Conservation (phyloP, 2,113 vertebrate species). For the Psettodes erumei region DNA sequence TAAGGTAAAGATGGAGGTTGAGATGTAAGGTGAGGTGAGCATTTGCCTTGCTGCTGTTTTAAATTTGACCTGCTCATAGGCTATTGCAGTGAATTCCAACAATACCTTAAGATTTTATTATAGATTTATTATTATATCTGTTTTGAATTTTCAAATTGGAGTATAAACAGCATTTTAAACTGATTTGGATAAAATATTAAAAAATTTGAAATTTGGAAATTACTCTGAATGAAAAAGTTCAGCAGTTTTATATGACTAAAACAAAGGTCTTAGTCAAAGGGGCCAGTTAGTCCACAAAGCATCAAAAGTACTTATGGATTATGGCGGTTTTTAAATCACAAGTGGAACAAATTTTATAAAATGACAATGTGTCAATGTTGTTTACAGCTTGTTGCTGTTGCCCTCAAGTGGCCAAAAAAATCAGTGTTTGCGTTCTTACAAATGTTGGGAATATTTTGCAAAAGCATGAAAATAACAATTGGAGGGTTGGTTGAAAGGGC, state of each 20-base stretch:
- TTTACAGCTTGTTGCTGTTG: not conserved
- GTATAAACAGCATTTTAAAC: not conserved
- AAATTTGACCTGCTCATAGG: no score
- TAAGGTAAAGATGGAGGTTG: constrained; percentile 56
- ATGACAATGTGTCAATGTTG: not conserved
- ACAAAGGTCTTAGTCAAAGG: no score
- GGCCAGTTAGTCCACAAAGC: no score
- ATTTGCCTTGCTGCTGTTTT: not conserved
- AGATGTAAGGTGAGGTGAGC: constrained; percentile 20
- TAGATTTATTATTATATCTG: no score
- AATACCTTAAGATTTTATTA: no score
- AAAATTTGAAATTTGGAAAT: no score
- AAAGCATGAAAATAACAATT: not conserved
- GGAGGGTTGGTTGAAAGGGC: not conserved
- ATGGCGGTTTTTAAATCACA: no score
- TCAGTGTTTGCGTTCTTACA: no score
- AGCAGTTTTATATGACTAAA: no score
- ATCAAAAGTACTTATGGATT: no score
- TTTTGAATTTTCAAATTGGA: not conserved
- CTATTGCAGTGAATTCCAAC: not conserved
- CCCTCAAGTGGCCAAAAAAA: not conserved
- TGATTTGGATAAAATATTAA: no score
- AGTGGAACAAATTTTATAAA: not conserved
- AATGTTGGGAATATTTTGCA: not conserved
- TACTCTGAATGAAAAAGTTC: no score